phyloP scores from a whole-genome alignment of 2,888 invertebrate genomes.

The Rotaria sp. region DNA sequence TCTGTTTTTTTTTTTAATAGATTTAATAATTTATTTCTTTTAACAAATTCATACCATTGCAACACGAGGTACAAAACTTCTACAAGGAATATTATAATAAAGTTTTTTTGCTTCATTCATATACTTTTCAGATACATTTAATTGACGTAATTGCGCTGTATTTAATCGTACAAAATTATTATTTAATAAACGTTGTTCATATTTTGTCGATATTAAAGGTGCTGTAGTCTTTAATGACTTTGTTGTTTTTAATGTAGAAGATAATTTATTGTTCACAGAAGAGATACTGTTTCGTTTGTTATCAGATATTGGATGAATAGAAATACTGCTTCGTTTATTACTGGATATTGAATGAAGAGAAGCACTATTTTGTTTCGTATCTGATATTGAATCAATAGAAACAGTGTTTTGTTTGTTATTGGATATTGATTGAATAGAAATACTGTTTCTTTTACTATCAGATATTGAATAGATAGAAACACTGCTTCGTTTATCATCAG shows the following conservation, averaged over 20 bases:
- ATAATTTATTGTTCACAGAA: no score
- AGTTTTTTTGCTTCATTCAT: neutral
- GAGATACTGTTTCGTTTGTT: no score
- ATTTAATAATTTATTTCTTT: no score
- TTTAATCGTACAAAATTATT: neutral
- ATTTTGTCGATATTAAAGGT: no score
- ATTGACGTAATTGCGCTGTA: neutral
- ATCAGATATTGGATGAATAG: neutral
- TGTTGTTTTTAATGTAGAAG: no score
- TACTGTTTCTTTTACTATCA: no score
- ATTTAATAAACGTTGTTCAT: neutral
- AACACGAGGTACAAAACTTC: neutral
- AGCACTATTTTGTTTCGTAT: no score
- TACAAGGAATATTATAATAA: neutral
- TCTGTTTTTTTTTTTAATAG: neutral
- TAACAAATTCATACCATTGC: neutral
- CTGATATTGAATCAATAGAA: neutral
- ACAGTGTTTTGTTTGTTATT: no score
- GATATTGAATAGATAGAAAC: no score
- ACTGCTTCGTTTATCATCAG: no score
- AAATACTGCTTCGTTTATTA: neutral
- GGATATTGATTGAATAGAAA: neutral
- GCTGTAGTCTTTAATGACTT: no score
- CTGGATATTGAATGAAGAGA: no score
- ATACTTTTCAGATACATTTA: neutral